Evolutionary conservation across 2,888 invertebrate species (phyloP), one percentile per base, ranked within the genome.

Genomic region (Aphodius granarius): DNA sequence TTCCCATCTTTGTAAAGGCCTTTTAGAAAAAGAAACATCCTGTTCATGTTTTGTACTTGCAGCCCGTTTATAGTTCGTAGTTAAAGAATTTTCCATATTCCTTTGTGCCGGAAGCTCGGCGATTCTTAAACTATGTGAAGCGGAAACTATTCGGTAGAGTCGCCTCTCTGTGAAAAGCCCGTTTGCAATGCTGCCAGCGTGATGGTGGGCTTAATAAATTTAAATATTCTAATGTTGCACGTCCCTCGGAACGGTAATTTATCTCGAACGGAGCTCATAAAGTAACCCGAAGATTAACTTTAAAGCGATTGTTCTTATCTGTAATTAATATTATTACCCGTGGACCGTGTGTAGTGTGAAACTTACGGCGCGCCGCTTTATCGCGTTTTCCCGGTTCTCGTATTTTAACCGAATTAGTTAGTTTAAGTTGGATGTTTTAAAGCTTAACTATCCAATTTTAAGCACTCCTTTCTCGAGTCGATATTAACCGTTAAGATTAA

Each of bases 321-420:
- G 68, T 68, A 68, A 68, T 68, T 68, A 68, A 68, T 68, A 68
- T 68, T 68, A 22, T 22, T 21, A 22, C 21, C 21, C 21, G 68
- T 21, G 20, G 68, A 68, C 68, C 68, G 68, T 68, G 68, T 68
- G 19, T 68, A 68, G 68, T 22, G 22, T 21, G 68, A 68, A 68
- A 43, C 43, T 43, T 43, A 43, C 43, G 43, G 43, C 13, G 4
- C 43, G n/a, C 43, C 43, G 43, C 43, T 43, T 43, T 43, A 43
- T 43, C 43, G 43, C 43, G 9, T 13, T 3, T 43, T 43, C 43
- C 43, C 43, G 43, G 43, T 43, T n/a, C 43, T 43, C 43, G 43
- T 43, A 43, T 43, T 43, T 43, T 43, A 43, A 43, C 43, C 43
- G 43, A 43, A 43, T 43, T 43, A 43, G 13, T 43, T 43, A 43